Evolutionary conservation across 2,888 invertebrate species (phyloP).

Genomic region (Auanema sp.): DNA sequence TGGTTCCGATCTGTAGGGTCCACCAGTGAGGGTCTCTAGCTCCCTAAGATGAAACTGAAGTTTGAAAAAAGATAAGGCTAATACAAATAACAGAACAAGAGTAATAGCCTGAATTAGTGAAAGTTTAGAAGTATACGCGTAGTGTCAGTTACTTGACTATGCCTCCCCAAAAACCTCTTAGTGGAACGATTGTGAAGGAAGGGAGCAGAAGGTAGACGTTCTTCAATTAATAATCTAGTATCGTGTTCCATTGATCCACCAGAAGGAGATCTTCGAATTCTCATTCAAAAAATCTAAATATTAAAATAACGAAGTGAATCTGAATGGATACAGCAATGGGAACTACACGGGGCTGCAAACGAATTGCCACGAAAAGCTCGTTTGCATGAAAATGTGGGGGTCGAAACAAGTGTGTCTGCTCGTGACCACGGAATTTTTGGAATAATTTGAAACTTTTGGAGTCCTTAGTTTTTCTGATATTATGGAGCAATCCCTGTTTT

Average conservation of each 20-base stretch:
- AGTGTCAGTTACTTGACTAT: conserved; percentile 8
- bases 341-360: no score
- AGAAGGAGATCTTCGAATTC: conserved; percentile 16
- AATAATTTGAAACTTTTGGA: no score
- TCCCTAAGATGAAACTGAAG: conserved; percentile 3
- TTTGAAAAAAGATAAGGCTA: conserved; percentile 5
- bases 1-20: conserved; percentile 9
- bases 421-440: no score
- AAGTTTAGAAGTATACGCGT: neutral
- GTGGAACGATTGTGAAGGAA: neutral
- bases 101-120: neutral
- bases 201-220: conserved; percentile 7
- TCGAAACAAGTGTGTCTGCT: no score
- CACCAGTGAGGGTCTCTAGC: neutral
- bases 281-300: conserved; percentile 7
- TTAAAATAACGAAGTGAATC: no score
- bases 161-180: conserved; percentile 4
- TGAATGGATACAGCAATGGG: no score
- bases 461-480: no score
- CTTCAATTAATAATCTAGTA: conserved; percentile 18
- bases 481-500: no score
- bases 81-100: neutral
- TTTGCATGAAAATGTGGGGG: no score
- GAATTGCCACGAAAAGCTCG: no score
- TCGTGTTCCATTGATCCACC: conserved; percentile 15